These are phyloP conservation scores for Callithrix jacchus DNA, from an alignment of 2,113 vertebrate genomes.

Conservation along the genomic window DNA sequence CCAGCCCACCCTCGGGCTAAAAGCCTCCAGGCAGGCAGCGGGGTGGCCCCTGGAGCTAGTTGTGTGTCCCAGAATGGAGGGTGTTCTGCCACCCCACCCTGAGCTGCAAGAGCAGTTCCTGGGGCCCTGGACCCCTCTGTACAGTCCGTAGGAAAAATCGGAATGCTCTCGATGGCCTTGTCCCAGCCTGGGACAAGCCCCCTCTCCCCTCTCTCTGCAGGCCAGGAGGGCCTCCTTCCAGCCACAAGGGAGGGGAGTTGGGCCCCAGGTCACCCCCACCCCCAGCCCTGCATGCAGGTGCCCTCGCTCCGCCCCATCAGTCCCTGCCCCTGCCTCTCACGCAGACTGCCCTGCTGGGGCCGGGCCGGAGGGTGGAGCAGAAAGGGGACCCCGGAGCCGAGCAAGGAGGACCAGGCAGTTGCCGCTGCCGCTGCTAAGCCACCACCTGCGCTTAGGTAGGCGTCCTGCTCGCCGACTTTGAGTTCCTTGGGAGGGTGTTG, in stretches of 20 bases:
- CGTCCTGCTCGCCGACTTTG: slow-evolving; percentile 52
- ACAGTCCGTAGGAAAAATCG: slow-evolving; percentile 54
- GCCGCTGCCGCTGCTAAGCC: neutral
- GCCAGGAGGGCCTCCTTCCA: neutral
- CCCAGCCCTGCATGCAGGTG: slow-evolving; percentile 67
- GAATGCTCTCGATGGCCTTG: neutral
- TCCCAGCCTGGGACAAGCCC: neutral
- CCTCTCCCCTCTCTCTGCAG: neutral
- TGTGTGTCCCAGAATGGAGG: neutral
- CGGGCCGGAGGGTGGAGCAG: slow-evolving; percentile 62
- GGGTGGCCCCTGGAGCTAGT: slow-evolving; percentile 17
- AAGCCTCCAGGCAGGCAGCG: neutral
- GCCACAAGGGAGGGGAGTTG: neutral
- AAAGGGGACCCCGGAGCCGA: slow-evolving; percentile 51
- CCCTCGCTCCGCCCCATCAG: slow-evolving; percentile 56
- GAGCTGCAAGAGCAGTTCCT: neutral
- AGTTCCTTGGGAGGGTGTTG: slow-evolving; percentile 54
- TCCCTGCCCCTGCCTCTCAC: slow-evolving; percentile 52
- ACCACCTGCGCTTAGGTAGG: slow-evolving; percentile 76
- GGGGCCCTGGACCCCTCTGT: slow-evolving; percentile 17
- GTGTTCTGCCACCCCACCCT: neutral
- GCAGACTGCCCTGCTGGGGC: slow-evolving; percentile 55
- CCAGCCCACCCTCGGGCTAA: neutral
- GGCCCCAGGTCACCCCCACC: slow-evolving; percentile 28
- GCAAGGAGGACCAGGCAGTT: slow-evolving; percentile 45